Evolutionary conservation across 2,113 vertebrate genomes (phyloP).

Genomic region (Salvator merianae): DNA sequence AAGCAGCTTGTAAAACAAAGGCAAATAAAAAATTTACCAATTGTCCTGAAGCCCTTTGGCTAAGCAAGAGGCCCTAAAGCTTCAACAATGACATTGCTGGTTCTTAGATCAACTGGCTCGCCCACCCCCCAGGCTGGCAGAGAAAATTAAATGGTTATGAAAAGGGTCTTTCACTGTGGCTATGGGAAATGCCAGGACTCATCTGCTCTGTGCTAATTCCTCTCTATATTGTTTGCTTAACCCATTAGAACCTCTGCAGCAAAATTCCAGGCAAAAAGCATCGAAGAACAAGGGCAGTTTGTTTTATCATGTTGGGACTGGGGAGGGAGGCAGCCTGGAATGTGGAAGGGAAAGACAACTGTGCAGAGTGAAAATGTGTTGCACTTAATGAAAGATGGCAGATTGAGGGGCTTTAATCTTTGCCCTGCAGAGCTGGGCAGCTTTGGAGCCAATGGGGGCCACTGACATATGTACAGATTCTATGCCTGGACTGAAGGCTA

Average conservation of each 20-base stretch:
- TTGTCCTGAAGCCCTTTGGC: conserved; percentile 22
- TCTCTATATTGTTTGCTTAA: conserved; percentile 57
- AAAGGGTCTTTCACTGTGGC: conserved; percentile 47
- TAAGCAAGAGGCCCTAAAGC: neutral
- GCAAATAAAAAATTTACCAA: neutral
- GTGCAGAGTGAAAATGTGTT: neutral
- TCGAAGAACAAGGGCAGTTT: neutral
- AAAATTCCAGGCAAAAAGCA: neutral
- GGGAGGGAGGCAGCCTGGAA: neutral
- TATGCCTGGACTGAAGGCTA: neutral
- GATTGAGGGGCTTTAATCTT: no score
- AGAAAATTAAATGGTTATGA: conserved; percentile 50
- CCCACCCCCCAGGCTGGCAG: conserved; percentile 7
- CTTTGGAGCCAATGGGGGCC: neutral
- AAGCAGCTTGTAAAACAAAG: neutral
- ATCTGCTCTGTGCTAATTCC: conserved; percentile 56
- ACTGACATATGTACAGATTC: neutral
- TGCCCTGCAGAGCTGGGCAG: neutral
- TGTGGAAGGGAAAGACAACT: neutral
- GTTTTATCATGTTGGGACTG: neutral
- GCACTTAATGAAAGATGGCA: neutral
- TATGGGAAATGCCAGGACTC: conserved; percentile 59
- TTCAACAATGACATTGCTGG: conserved; percentile 4
- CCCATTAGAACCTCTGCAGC: conserved; percentile 29
- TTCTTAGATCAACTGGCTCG: conserved; percentile 26